Conservation (phyloP, 2,888 invertebrate species). For the Brenthis ino region DNA sequence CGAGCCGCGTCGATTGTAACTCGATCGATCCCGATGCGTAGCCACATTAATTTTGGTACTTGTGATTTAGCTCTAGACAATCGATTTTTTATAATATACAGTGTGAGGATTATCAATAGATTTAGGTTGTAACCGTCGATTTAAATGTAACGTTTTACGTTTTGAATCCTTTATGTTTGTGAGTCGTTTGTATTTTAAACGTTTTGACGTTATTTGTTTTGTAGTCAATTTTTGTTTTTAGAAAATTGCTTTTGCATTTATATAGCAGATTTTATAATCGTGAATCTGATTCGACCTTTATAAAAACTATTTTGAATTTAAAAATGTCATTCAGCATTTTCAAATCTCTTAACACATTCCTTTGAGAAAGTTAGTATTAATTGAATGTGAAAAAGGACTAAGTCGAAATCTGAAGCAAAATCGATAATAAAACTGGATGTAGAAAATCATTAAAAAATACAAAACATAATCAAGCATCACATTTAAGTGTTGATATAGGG, state of each 20-base stretch:
- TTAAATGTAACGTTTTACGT: slow-evolving; percentile 47
- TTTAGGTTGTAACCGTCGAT: neutral
- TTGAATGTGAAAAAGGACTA: slow-evolving; percentile 9
- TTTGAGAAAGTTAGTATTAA: slow-evolving; percentile 41
- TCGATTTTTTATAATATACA: slow-evolving; percentile 42
- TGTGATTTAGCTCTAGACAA: slow-evolving; percentile 54
- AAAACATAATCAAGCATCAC: slow-evolving; percentile 3
- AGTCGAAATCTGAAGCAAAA: too few relatives aligned
- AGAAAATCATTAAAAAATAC: neutral
- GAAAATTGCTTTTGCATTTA: slow-evolving; percentile 67
- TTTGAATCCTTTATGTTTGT: slow-evolving; percentile 53
- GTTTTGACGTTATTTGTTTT: slow-evolving; percentile 65
- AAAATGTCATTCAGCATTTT: slow-evolving; percentile 43
- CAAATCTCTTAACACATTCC: slow-evolving; percentile 57
- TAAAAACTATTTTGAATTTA: slow-evolving; percentile 26
- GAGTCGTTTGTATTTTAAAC: slow-evolving; percentile 51
- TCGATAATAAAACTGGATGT: neutral
- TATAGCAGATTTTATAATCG: slow-evolving; percentile 48
- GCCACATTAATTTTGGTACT: slow-evolving; percentile 47
- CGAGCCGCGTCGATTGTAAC: slow-evolving; percentile 36
- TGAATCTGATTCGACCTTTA: slow-evolving; percentile 36
- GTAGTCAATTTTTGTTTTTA: slow-evolving; percentile 52
- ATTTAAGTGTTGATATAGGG: neutral
- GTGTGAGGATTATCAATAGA: slow-evolving; percentile 40
- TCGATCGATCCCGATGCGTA: slow-evolving; percentile 34